Percentiles rank a stretch among this genome's conserved stretches.
Conservation (phyloP, 2,797 vertebrate genomes). For the Tragopan temminckii region DNA sequence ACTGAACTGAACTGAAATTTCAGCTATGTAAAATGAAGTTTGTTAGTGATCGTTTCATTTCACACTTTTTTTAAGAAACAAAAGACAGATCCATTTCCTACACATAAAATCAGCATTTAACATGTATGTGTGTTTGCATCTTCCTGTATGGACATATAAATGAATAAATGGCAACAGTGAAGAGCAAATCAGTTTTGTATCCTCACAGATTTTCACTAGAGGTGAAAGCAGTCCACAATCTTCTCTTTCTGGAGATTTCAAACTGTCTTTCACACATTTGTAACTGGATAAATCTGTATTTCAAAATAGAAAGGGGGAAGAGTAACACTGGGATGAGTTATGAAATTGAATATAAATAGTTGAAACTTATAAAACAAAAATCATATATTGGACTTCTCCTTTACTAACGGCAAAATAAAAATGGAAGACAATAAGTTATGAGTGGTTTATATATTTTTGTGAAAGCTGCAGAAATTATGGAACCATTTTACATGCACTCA, state of each 20-base stretch:
- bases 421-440: background rate
- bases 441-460: background rate
- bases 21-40: background rate
- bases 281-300: background rate
- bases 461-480: background rate
- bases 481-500: background rate
- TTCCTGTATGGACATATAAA: background rate
- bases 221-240: background rate
- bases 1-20: background rate
- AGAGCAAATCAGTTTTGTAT: background rate
- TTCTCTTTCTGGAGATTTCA: background rate
- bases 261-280: background rate
- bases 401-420: background rate
- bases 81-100: background rate
- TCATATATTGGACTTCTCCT: background rate
- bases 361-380: background rate
- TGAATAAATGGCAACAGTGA: background rate
- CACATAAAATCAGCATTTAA: background rate
- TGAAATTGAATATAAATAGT: background rate
- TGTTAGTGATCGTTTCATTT: background rate
- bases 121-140: fast-evolving
- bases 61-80: background rate
- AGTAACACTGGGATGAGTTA: background rate
- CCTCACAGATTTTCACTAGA: background rate
- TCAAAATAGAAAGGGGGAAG: background rate